Percentiles rank a stretch among this genome's conserved stretches.
Conservation (phyloP, 1,140 invertebrate genomes). For the Microplitis mediator region DNA sequence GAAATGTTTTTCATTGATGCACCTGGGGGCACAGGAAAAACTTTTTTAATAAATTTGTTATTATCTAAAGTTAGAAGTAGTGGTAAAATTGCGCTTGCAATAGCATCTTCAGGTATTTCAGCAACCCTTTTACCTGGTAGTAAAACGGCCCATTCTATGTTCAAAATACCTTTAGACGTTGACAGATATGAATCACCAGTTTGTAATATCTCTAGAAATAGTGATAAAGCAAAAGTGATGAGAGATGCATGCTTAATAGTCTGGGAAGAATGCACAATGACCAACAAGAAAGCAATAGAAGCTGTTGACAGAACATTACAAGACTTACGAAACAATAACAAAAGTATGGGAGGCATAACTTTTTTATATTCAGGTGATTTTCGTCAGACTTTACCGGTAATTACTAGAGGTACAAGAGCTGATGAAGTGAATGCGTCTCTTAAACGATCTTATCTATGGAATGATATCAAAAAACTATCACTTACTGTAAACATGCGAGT, state of each 20-base stretch:
- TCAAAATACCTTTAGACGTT: slow-evolving; percentile 42
- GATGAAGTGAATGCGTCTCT: no score
- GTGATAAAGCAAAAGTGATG: slow-evolving; percentile 29
- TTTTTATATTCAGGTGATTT: slow-evolving; percentile 62
- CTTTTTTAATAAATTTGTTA: slow-evolving; percentile 41
- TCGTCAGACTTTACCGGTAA: slow-evolving; percentile 61
- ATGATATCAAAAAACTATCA: no score
- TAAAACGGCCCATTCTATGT: slow-evolving; percentile 40
- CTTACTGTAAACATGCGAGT: no score
- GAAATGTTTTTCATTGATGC: slow-evolving; percentile 44
- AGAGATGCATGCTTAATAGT: no score
- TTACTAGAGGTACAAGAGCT: slow-evolving; percentile 27
- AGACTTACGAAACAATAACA: slow-evolving; percentile 31
- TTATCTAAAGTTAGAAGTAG: slow-evolving; percentile 9
- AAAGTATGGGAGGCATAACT: slow-evolving; percentile 38
- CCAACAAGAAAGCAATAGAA: slow-evolving; percentile 31
- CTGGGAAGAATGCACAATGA: slow-evolving; percentile 58
- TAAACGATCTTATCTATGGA: no score
- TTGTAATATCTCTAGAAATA: slow-evolving; percentile 45
- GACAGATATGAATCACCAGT: slow-evolving; percentile 30
- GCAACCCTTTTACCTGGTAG: slow-evolving; percentile 37
- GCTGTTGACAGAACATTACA: slow-evolving; percentile 42
- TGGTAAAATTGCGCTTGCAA: background rate
- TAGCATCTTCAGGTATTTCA: slow-evolving; percentile 46
- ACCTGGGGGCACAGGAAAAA: slow-evolving; percentile 48